Evolutionary conservation across 2,113 vertebrate species (phyloP).

Genomic region (Seriola aureovittata): DNA sequence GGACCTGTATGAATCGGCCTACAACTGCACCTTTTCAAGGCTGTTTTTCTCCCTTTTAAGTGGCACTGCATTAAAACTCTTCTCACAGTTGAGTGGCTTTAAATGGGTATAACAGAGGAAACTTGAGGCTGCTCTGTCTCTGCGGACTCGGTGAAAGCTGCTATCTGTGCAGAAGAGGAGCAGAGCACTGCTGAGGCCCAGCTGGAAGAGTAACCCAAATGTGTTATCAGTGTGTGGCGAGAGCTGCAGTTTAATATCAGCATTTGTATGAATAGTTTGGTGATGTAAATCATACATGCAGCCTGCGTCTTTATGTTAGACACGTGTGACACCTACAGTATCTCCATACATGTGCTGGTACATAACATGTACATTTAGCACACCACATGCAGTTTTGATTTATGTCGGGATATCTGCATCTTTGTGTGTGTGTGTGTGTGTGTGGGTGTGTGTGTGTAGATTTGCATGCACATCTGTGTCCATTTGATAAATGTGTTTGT

Average conservation of each 20-base stretch:
- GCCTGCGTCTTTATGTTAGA: conserved; percentile 19
- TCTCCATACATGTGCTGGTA: conserved; percentile 24
- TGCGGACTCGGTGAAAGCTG: conserved; percentile 73
- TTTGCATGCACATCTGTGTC: conserved; percentile 50
- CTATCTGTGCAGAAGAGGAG: conserved; percentile 70
- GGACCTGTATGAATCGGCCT: conserved; percentile 53
- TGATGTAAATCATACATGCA: conserved; percentile 24
- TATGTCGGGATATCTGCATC: not conserved
- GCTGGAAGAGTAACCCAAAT: conserved; percentile 73
- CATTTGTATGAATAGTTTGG: conserved; percentile 70
- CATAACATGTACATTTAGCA: conserved; percentile 9
- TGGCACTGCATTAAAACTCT: conserved; percentile 78
- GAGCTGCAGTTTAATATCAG: conserved; percentile 67
- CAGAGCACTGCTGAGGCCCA: conserved; percentile 63
- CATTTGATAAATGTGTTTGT: conserved; percentile 26
- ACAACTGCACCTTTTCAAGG: conserved; percentile 66
- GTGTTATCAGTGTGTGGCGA: conserved; percentile 68
- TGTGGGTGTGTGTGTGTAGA: not conserved
- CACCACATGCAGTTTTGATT: conserved; percentile 31
- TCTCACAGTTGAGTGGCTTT: conserved; percentile 76
- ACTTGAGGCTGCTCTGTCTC: conserved; percentile 76
- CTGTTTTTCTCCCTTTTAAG: conserved; percentile 70
- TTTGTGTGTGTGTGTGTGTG: not conserved
- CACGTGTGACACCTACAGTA: conserved; percentile 7
- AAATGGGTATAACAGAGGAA: conserved; percentile 73